Percentiles rank a stretch among this genome's conserved stretches.
phyloP scores from a whole-genome alignment of 2,888 invertebrate genomes.

The Drosophila cracens region DNA sequence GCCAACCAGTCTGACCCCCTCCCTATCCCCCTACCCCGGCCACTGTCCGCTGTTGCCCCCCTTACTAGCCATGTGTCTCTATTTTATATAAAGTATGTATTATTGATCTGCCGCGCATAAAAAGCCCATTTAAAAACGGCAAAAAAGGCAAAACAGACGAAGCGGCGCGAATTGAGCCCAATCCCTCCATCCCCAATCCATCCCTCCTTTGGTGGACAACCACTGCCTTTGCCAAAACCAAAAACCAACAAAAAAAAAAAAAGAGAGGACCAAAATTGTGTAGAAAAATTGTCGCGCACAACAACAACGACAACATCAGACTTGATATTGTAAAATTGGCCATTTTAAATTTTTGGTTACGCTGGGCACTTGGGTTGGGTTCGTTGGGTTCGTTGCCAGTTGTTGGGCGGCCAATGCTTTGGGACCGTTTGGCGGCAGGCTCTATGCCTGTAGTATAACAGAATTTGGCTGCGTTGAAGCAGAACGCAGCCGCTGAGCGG shows the following conservation, averaged over 20 bases:
- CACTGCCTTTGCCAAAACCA: neutral
- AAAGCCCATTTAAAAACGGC: constrained; percentile 79
- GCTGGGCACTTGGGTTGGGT: constrained; percentile 51
- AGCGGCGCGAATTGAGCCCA: constrained; percentile 59
- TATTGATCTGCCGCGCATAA: constrained; percentile 82
- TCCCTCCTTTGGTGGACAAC: neutral
- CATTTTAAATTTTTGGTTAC: constrained; percentile 79
- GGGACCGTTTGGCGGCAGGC: constrained; percentile 49
- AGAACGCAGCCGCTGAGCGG: constrained; percentile 72
- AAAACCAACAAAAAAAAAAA: constrained; percentile 11
- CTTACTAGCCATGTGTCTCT: constrained; percentile 32
- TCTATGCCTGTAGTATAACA: constrained; percentile 65
- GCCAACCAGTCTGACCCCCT: neutral
- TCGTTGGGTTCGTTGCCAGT: constrained; percentile 2
- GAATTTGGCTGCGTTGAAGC: constrained; percentile 80
- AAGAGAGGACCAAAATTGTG: constrained; percentile 62
- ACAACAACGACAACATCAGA: constrained; percentile 32
- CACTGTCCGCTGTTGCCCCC: neutral
- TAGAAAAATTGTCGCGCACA: constrained; percentile 73
- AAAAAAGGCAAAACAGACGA: constrained; percentile 53
- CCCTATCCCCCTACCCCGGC: neutral
- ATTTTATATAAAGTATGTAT: constrained; percentile 72
- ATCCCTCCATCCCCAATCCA: neutral
- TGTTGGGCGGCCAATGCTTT: constrained; percentile 17
- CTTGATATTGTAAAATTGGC: constrained; percentile 79